phyloP scores from a whole-genome alignment of 1,140 invertebrate species.

The Drosophila nigrodunni region DNA sequence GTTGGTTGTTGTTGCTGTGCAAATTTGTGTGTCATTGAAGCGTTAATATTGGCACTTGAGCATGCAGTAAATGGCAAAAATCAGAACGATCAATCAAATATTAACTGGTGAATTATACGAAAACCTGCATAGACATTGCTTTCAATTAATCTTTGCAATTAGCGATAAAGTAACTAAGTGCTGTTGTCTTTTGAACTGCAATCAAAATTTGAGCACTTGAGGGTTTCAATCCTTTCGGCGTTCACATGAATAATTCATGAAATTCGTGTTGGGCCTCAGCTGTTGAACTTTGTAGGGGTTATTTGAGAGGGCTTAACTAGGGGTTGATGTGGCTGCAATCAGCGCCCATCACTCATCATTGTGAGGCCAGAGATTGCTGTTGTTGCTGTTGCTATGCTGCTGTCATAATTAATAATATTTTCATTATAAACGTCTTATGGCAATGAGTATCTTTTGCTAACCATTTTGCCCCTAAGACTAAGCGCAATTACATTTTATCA shows the following conservation, averaged over 20 bases:
- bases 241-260: slow-evolving; percentile 75
- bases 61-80: slow-evolving; percentile 52
- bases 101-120: slow-evolving; percentile 47
- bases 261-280: slow-evolving; percentile 3
- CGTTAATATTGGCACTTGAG: slow-evolving; percentile 57
- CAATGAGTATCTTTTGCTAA: slow-evolving; percentile 43
- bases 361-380: slow-evolving; percentile 32
- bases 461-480: slow-evolving; percentile 43
- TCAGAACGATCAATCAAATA: slow-evolving; percentile 64
- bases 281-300: not conserved
- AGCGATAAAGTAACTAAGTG: slow-evolving; percentile 65
- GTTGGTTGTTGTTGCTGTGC: slow-evolving; percentile 3
- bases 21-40: slow-evolving; percentile 22
- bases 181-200: slow-evolving; percentile 74
- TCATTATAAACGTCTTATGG: slow-evolving; percentile 81
- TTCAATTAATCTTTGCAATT: slow-evolving; percentile 72
- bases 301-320: not conserved
- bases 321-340: slow-evolving; percentile 46
- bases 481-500: slow-evolving; percentile 82
- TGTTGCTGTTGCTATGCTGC: slow-evolving; percentile 24
- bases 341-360: slow-evolving; percentile 69
- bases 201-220: slow-evolving; percentile 57
- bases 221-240: slow-evolving; percentile 68
- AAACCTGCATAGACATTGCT: slow-evolving; percentile 34
- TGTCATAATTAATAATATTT: slow-evolving; percentile 84